These are phyloP conservation scores for Dipodomys ordii DNA, from an alignment of 2,113 vertebrate species.

Conservation along the genomic window DNA sequence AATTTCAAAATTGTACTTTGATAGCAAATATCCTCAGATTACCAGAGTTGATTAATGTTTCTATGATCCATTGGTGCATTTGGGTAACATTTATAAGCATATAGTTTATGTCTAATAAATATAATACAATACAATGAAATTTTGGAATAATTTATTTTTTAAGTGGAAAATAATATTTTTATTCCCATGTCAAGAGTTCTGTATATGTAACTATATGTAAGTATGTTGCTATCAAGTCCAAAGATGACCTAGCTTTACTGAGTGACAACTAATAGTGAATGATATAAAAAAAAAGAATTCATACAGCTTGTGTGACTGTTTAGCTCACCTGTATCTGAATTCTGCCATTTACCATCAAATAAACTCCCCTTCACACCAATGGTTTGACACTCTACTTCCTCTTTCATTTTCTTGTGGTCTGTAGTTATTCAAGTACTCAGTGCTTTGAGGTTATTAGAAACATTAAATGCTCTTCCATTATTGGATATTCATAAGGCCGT, in stretches of 20 bases:
- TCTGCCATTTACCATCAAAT: not conserved
- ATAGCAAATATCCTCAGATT: not conserved
- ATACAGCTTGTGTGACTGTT: not conserved
- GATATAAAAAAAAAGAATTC: conserved; percentile 31
- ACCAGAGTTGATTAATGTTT: not conserved
- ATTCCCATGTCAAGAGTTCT: not conserved
- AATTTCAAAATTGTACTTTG: not conserved
- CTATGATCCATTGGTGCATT: not conserved
- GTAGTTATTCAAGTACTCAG: not conserved
- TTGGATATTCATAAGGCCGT: not conserved
- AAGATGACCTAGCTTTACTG: conserved; percentile 8
- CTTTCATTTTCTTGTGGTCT: conserved; percentile 25
- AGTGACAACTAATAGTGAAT: not conserved
- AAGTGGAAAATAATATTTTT: not conserved
- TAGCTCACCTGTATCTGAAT: not conserved
- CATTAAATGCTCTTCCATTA: not conserved
- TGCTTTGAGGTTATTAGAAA: conserved; percentile 4
- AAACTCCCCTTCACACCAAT: not conserved
- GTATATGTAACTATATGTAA: not conserved
- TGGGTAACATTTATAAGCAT: not conserved
- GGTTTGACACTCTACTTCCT: not conserved
- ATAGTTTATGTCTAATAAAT: not conserved
- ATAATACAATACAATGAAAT: not conserved
- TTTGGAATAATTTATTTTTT: not conserved
- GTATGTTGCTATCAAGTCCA: not conserved